Conservation (phyloP, 2,797 vertebrate genomes). For the Rhynchonycteris naso region DNA sequence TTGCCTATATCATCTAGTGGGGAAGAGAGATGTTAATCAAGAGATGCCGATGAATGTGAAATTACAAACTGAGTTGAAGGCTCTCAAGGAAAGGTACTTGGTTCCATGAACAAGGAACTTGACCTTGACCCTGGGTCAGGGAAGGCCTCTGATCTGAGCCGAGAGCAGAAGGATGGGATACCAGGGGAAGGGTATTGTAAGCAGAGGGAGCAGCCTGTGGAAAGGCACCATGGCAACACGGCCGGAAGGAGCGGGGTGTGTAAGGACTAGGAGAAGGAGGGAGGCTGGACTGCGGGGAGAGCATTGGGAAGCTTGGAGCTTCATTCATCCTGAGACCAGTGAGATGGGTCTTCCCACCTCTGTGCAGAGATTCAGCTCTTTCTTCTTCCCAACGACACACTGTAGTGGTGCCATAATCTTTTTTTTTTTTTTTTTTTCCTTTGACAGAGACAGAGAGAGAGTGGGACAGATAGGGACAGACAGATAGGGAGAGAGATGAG, state of each 20-base stretch:
- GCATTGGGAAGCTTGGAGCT: not conserved
- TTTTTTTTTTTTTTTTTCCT: not conserved
- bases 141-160: not conserved
- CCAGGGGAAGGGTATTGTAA: not conserved
- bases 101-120: not conserved
- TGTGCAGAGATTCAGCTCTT: not conserved
- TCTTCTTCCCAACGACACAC: not conserved
- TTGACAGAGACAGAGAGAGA: too few species aligned
- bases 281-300: not conserved
- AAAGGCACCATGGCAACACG: not conserved
- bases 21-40: not conserved
- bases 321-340: not conserved
- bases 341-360: not conserved
- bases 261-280: not conserved
- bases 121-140: not conserved
- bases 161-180: not conserved
- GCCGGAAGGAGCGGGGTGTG: accelerated
- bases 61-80: not conserved
- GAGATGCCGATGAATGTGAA: not conserved
- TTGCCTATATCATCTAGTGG: not conserved
- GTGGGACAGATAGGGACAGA: too few species aligned
- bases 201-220: not conserved
- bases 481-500: too few species aligned
- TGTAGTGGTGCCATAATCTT: not conserved
- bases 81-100: not conserved